A percentile compares a stretch with the other conserved stretches of the same genome.
phyloP scores from a whole-genome alignment of 2,113 vertebrate genomes.

The Nyctibius bracteatus region DNA sequence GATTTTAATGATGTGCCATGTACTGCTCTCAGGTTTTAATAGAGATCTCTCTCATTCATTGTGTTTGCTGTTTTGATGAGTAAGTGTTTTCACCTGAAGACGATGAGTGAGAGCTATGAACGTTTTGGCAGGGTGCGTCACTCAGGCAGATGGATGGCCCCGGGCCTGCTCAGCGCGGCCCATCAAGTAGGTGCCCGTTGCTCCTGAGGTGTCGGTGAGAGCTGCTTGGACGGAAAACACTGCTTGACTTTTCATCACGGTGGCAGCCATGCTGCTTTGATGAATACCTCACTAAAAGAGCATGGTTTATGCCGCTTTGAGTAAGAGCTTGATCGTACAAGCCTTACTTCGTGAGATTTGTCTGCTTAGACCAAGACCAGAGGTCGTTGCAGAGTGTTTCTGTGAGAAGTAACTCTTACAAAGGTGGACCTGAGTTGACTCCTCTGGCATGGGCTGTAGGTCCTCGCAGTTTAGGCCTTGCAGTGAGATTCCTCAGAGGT shows the following conservation, averaged over 20 bases:
- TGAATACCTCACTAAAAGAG: not conserved
- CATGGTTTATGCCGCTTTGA: not conserved
- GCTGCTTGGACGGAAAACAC: not conserved
- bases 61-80: slow-evolving; percentile 1
- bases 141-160: not conserved
- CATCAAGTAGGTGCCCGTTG: not conserved
- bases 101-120: not conserved
- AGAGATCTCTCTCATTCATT: slow-evolving; percentile 15
- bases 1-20: not conserved
- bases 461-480: not conserved
- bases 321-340: not conserved
- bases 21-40: not conserved
- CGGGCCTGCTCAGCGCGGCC: accelerated
- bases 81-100: slow-evolving; percentile 4
- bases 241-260: not conserved
- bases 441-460: accelerated
- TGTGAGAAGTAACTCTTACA: not conserved
- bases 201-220: not conserved
- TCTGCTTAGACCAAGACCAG: not conserved
- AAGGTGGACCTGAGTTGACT: not conserved
- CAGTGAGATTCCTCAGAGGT: not conserved
- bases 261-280: not conserved
- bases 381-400: not conserved
- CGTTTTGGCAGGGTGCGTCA: accelerated
- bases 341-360: not conserved